A percentile compares a stretch with the other conserved stretches of the same genome.
Evolutionary conservation across 2,113 vertebrate species (phyloP).

Genomic region (Otis tarda): DNA sequence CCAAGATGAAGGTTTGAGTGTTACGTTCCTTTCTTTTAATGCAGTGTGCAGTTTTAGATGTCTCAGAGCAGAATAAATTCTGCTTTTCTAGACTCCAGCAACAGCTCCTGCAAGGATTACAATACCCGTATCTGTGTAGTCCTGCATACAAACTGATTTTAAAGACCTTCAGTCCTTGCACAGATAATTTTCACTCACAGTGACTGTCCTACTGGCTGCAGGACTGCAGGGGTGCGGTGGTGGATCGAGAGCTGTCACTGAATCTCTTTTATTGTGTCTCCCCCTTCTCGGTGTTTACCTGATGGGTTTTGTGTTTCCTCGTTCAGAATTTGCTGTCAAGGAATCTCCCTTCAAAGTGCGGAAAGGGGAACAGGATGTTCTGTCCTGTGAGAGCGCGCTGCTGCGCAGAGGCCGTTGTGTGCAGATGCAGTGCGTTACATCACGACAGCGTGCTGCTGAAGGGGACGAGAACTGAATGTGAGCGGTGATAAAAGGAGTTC

Average conservation of each 20-base stretch:
- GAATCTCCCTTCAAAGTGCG: neutral
- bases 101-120: neutral
- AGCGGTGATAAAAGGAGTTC: neutral
- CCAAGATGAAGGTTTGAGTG: neutral
- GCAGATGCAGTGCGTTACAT: neutral
- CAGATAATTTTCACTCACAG: neutral
- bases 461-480: neutral
- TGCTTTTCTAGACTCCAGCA: neutral
- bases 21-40: neutral
- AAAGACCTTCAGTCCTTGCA: neutral
- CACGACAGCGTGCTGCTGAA: neutral
- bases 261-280: neutral
- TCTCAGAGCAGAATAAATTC: neutral
- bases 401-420: neutral
- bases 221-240: neutral
- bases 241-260: neutral
- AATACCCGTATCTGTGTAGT: accelerated
- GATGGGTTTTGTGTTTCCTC: neutral
- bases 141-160: neutral
- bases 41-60: neutral
- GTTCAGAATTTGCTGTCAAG: neutral
- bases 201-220: too few relatives aligned
- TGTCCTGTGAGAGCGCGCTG: neutral
- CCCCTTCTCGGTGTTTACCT: neutral
- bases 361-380: neutral